Evolutionary conservation across 2,113 vertebrate genomes (phyloP).

Genomic region (Poeciliopsis prolifica): DNA sequence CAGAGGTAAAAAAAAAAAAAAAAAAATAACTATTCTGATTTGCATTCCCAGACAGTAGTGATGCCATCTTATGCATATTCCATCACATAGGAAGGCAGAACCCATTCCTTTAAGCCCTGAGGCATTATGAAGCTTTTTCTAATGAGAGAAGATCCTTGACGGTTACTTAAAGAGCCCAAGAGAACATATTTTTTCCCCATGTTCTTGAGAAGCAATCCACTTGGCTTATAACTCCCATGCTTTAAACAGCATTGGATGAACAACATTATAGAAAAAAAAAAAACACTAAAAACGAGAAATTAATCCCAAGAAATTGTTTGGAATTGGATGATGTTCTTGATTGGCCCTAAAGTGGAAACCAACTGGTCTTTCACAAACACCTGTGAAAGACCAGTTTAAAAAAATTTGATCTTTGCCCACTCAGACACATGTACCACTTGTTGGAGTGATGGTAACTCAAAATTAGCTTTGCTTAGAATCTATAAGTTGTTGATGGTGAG

Average conservation of each 20-base stretch:
- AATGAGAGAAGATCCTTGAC: slow-evolving; percentile 75
- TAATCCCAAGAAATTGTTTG: not conserved
- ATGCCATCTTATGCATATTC: slow-evolving; percentile 47
- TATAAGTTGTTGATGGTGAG: not conserved
- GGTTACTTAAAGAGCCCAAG: slow-evolving; percentile 71
- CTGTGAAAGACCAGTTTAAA: not conserved
- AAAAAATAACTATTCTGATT: slow-evolving; percentile 51
- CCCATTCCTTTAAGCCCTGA: slow-evolving; percentile 51
- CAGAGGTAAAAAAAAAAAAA: slow-evolving; percentile 40
- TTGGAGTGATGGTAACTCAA: not conserved
- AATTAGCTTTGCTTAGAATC: not conserved
- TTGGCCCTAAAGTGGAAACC: not conserved
- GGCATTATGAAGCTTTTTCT: slow-evolving; percentile 55
- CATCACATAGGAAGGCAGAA: slow-evolving; percentile 48
- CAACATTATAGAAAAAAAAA: not conserved
- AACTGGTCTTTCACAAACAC: not conserved
- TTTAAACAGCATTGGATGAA: not conserved
- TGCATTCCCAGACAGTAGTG: slow-evolving; percentile 64
- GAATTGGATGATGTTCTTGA: not conserved
- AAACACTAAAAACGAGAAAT: not conserved
- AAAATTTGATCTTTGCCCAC: not conserved
- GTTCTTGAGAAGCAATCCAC: slow-evolving; percentile 43
- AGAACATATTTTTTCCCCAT: slow-evolving; percentile 49
- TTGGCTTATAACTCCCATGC: not conserved
- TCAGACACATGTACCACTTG: not conserved